These are phyloP conservation scores for Tragelaphus buxtoni DNA, from an alignment of 2,113 vertebrate genomes.

Conservation along the genomic window DNA sequence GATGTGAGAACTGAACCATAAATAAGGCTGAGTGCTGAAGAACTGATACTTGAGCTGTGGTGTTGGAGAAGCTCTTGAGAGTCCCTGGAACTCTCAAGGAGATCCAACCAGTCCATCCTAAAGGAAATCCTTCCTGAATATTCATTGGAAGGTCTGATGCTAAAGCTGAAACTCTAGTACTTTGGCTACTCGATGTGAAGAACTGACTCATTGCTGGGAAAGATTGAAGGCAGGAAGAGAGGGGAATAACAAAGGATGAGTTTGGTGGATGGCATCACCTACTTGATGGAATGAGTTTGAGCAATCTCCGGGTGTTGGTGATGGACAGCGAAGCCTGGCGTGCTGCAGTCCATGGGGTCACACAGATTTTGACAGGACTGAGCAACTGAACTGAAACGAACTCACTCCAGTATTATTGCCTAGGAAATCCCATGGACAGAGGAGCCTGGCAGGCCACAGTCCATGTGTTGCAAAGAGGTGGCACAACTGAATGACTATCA, in stretches of 20 bases:
- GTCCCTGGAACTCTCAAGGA: background rate
- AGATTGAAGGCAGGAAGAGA: background rate
- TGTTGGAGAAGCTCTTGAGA: background rate
- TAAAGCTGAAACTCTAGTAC: background rate
- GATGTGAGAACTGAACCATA: background rate
- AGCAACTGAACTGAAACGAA: background rate
- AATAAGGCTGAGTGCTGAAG: background rate
- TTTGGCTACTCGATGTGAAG: background rate
- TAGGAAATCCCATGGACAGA: no score
- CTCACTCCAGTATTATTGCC: no score
- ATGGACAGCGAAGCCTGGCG: background rate
- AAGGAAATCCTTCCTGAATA: background rate
- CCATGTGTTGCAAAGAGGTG: background rate
- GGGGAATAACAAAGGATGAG: background rate
- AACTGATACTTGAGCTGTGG: background rate
- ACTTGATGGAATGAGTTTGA: background rate
- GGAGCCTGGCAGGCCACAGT: no score
- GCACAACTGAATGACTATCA: background rate
- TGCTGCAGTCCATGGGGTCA: background rate
- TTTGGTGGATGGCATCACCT: background rate
- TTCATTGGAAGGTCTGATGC: background rate
- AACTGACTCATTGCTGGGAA: background rate
- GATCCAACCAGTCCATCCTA: background rate
- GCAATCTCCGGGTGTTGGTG: rapidly evolving
- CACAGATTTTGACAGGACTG: background rate